A percentile compares a stretch with the other conserved stretches of the same genome.
Conservation (phyloP, 2,113 vertebrate species). For the Tupaia chinensis region DNA sequence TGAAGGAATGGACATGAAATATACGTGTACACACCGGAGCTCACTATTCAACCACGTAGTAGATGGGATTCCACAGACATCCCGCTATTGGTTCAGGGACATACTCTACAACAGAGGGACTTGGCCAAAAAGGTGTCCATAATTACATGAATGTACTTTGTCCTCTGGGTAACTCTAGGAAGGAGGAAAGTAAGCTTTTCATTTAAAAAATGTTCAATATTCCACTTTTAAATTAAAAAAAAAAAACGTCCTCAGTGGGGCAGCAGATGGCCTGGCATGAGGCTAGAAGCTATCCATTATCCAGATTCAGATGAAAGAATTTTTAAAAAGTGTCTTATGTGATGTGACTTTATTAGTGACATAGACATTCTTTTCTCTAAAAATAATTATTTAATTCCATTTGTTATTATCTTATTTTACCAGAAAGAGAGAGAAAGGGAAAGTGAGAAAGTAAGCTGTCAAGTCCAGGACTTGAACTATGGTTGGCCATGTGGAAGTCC, state of each 20-base stretch:
- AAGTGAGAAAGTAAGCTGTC: too few species aligned
- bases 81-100: background rate
- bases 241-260: background rate
- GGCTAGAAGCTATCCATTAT: constrained; percentile 46
- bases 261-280: constrained; percentile 18
- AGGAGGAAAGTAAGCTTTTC: constrained; percentile 31
- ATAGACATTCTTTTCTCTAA: constrained; percentile 33
- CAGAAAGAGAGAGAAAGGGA: too few species aligned
- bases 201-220: constrained; percentile 74
- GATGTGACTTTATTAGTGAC: constrained; percentile 48
- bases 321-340: constrained; percentile 38
- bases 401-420: too few species aligned
- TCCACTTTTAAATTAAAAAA: constrained; percentile 70
- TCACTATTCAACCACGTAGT: constrained; percentile 47
- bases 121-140: constrained; percentile 49
- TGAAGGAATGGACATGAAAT: background rate
- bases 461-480: too few species aligned
- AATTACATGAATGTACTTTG: constrained; percentile 61
- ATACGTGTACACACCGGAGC: background rate
- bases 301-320: constrained; percentile 39
- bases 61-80: constrained; percentile 31
- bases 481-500: too few species aligned
- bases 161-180: constrained; percentile 57
- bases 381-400: too few species aligned
- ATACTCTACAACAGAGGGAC: background rate